A percentile compares a stretch with the other conserved stretches of the same genome.
Conservation (phyloP, 2,113 vertebrate genomes). For the Callipepla californica region DNA sequence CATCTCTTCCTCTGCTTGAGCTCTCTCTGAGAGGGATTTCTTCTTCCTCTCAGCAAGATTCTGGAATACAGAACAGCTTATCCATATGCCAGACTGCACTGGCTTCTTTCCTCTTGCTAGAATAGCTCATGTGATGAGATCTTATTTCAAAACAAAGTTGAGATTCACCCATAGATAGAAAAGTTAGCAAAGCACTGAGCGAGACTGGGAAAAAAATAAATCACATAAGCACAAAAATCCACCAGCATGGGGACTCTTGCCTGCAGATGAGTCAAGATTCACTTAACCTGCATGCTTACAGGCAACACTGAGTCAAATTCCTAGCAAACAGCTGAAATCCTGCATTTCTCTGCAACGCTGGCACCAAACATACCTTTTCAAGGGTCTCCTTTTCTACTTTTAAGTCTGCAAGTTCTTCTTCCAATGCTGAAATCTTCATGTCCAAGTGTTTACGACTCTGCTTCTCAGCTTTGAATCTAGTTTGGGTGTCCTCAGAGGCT, state of each 20-base stretch:
- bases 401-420: slow-evolving; percentile 90
- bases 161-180: neutral
- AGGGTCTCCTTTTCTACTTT: slow-evolving; percentile 86
- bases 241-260: neutral
- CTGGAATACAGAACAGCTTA: slow-evolving; percentile 62
- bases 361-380: slow-evolving; percentile 79
- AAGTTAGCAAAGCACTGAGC: neutral
- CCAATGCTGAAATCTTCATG: slow-evolving; percentile 79
- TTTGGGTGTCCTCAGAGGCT: slow-evolving; percentile 79
- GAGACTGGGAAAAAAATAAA: neutral
- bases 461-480: slow-evolving; percentile 86
- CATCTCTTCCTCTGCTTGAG: slow-evolving; percentile 88
- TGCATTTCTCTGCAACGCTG: neutral
- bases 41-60: slow-evolving; percentile 89
- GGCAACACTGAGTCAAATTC: neutral
- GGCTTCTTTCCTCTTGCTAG: neutral
- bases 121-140: neutral
- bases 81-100: neutral
- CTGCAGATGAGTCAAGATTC: neutral
- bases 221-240: neutral
- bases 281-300: neutral
- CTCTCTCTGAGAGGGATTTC: slow-evolving; percentile 88
- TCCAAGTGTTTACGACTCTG: slow-evolving; percentile 89
- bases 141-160: neutral
- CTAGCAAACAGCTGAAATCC: neutral